These are phyloP conservation scores for Calypte anna DNA, from an alignment of 2,113 vertebrate genomes.

Conservation along the genomic window DNA sequence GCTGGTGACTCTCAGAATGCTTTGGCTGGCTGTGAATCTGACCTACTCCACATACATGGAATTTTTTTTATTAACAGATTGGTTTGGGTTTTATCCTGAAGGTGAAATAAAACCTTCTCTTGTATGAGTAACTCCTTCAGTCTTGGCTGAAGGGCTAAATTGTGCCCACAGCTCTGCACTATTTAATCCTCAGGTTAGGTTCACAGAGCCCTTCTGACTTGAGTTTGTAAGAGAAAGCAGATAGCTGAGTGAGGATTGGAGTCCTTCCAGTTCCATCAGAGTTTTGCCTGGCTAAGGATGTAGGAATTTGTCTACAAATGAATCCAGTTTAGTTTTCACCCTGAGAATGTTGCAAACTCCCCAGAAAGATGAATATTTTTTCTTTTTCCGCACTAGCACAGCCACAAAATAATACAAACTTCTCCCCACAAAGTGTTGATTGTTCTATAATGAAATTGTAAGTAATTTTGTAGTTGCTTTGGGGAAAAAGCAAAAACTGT, in stretches of 20 bases:
- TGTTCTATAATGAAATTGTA: constrained; percentile 67
- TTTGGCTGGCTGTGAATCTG: not conserved
- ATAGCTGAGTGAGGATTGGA: not conserved
- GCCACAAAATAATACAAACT: constrained; percentile 55
- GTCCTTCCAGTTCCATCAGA: not conserved
- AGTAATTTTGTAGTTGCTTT: constrained; percentile 69
- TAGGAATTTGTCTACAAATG: constrained; percentile 21
- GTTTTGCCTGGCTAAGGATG: not conserved
- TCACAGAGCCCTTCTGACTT: not conserved
- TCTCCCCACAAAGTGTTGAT: constrained; percentile 61
- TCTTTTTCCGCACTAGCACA: constrained; percentile 13
- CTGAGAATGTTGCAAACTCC: constrained; percentile 17
- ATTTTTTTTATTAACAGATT: not conserved
- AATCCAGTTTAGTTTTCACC: constrained; percentile 48
- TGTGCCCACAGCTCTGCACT: not conserved
- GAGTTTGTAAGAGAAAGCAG: not conserved
- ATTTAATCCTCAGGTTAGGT: not conserved
- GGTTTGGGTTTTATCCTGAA: not conserved
- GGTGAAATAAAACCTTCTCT: not conserved
- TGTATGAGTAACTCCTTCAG: not conserved
- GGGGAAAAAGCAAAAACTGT: constrained; percentile 64
- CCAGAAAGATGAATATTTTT: not conserved
- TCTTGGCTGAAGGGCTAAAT: not conserved
- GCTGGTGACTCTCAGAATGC: not conserved
- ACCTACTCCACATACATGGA: not conserved